Conservation (phyloP, 2,797 vertebrate genomes). For the Gymnoscopelus braueri region DNA sequence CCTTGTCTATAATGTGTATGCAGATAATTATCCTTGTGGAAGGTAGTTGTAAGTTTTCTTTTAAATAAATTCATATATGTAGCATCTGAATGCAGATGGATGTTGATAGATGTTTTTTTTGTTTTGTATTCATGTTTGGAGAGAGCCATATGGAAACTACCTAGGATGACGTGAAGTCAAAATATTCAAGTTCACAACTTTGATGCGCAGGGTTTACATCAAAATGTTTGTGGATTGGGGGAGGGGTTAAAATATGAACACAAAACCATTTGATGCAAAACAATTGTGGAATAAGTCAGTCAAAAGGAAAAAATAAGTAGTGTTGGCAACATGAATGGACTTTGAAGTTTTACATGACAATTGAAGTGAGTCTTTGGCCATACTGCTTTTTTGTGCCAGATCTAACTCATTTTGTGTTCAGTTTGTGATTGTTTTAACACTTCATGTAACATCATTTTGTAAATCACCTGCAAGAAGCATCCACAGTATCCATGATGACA, state of each 20-base stretch:
- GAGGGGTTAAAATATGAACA: constrained; percentile 19
- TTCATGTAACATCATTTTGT: constrained; percentile 55
- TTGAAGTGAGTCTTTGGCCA: constrained; percentile 16
- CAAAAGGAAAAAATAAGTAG: neutral
- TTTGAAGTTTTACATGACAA: constrained; percentile 27
- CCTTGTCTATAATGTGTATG: constrained; percentile 25
- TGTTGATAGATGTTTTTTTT: constrained; percentile 22
- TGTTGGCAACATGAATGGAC: constrained; percentile 19
- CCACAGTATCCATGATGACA: constrained; percentile 34
- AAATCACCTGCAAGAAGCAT: constrained; percentile 43
- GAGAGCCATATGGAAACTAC: constrained; percentile 31
- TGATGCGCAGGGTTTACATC: constrained; percentile 38
- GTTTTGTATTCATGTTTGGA: constrained; percentile 44
- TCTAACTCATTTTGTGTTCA: constrained; percentile 52
- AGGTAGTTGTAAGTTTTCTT: constrained; percentile 8
- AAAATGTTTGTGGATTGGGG: constrained; percentile 18
- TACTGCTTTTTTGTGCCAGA: constrained; percentile 40
- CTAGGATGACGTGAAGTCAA: constrained; percentile 20
- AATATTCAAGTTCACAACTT: constrained; percentile 22
- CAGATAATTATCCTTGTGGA: constrained; percentile 39
- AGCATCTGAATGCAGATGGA: constrained; percentile 29
- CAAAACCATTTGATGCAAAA: constrained; percentile 32
- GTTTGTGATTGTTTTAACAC: constrained; percentile 43
- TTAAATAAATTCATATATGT: constrained; percentile 23
- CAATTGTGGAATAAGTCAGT: constrained; percentile 31